Conservation (phyloP, 2,797 vertebrate species). For the Numenius phaeopus region DNA sequence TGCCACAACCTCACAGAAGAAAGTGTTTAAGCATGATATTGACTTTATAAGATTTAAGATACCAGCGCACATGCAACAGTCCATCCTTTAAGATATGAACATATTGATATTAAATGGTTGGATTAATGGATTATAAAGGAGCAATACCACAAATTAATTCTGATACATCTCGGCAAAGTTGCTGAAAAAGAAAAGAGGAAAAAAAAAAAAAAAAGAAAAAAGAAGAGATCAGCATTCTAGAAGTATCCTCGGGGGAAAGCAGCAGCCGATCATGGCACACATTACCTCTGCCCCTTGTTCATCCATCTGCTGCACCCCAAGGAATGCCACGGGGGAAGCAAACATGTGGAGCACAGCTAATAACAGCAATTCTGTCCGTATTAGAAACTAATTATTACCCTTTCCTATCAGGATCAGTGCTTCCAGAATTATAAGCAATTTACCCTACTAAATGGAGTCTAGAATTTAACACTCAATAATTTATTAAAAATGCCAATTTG, state of each 20-base stretch:
- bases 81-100: not conserved
- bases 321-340: conserved; percentile 60
- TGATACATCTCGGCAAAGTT: conserved; percentile 28
- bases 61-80: not conserved
- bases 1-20: not conserved
- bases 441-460: conserved; percentile 46
- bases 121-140: conserved; percentile 26
- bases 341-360: conserved; percentile 61
- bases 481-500: not conserved
- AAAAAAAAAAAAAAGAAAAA: not conserved
- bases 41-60: not conserved
- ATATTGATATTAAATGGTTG: not conserved
- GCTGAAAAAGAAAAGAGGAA: not conserved
- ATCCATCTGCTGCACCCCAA: conserved; percentile 73
- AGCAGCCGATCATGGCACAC: conserved; percentile 39
- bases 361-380: conserved; percentile 65
- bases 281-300: conserved; percentile 68
- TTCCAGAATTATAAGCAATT: conserved; percentile 62
- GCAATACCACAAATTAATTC: conserved; percentile 17
- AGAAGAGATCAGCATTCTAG: conserved; percentile 49
- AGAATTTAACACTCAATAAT: conserved; percentile 66
- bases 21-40: not conserved
- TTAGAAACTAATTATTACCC: conserved; percentile 73
- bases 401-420: conserved; percentile 70
- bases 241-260: conserved; percentile 8